phyloP scores from a whole-genome alignment of 2,113 vertebrate species.

The Camelus bactrianus region DNA sequence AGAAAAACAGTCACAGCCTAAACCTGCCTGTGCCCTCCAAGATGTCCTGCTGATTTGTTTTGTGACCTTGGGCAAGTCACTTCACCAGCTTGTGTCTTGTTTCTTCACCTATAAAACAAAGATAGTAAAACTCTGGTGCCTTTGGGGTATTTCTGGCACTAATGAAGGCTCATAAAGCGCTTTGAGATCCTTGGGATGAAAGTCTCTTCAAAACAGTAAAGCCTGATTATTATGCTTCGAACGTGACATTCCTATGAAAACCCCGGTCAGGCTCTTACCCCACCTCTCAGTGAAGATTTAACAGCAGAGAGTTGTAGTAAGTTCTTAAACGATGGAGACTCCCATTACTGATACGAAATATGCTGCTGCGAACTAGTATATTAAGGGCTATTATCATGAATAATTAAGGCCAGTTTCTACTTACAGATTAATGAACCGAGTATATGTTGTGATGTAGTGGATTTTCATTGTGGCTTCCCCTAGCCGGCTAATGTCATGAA shows the following conservation, averaged over 20 bases:
- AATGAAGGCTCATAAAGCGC: slow-evolving; percentile 78
- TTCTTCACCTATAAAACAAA: slow-evolving; percentile 72
- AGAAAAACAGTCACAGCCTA: background rate
- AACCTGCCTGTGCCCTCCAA: slow-evolving; percentile 39
- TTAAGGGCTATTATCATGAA: slow-evolving; percentile 81
- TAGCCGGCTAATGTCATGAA: slow-evolving; percentile 18
- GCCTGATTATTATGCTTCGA: slow-evolving; percentile 63
- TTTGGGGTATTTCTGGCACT: slow-evolving; percentile 62
- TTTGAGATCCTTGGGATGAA: slow-evolving; percentile 80
- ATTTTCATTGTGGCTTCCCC: slow-evolving; percentile 68
- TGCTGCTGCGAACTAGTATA: background rate
- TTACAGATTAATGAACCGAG: slow-evolving; percentile 67
- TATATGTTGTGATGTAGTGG: slow-evolving; percentile 5
- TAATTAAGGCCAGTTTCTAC: slow-evolving; percentile 75
- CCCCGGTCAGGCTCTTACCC: slow-evolving; percentile 31
- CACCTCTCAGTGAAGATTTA: slow-evolving; percentile 61
- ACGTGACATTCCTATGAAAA: slow-evolving; percentile 74
- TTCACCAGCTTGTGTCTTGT: slow-evolving; percentile 50
- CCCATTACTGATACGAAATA: slow-evolving; percentile 74
- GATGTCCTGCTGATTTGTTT: slow-evolving; percentile 35
- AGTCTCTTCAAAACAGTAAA: slow-evolving; percentile 71
- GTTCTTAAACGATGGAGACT: slow-evolving; percentile 55
- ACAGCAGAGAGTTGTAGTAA: slow-evolving; percentile 56
- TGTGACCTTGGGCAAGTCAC: slow-evolving; percentile 78
- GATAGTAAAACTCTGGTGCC: slow-evolving; percentile 70